phyloP scores from a whole-genome alignment of 1,140 invertebrate species.

The Camponotus vicinus region DNA sequence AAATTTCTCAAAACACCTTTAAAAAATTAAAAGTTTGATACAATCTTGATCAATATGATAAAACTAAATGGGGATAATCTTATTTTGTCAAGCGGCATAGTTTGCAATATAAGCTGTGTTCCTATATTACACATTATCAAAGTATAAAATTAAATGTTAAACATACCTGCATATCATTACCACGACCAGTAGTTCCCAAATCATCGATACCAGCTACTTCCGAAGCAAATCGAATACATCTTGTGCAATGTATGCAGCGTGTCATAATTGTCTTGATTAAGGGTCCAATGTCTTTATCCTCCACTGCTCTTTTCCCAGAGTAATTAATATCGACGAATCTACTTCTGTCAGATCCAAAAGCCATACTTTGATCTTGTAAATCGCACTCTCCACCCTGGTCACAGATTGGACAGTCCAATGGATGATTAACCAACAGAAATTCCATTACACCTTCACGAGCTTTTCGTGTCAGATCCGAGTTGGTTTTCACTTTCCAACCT shows the following conservation, averaged over 20 bases:
- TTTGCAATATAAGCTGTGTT: conserved; percentile 12
- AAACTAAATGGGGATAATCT: neutral
- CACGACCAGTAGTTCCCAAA: conserved; percentile 98
- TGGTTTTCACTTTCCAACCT: conserved; percentile 98
- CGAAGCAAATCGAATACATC: conserved; percentile 98
- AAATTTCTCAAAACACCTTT: neutral
- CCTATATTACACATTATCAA: neutral
- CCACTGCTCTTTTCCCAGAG: conserved; percentile 98
- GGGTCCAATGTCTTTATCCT: conserved; percentile 99
- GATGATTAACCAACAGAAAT: conserved; percentile 99
- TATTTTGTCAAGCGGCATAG: neutral
- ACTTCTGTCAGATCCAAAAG: conserved; percentile 98
- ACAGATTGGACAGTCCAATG: conserved; percentile 99
- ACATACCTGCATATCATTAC: conserved; percentile 96
- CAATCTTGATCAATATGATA: neutral
- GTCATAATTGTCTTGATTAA: conserved; percentile 99
- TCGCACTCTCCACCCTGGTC: conserved; percentile 99
- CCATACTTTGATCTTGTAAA: conserved; percentile 99
- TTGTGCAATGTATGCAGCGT: conserved; percentile 99
- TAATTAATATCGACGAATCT: conserved; percentile 97
- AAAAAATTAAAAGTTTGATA: neutral
- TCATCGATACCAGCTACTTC: conserved; percentile 99
- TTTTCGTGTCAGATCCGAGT: conserved; percentile 97
- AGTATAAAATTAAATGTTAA: neutral
- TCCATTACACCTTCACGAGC: conserved; percentile 99